Conservation (phyloP, 2,797 vertebrate genomes). For the Gallinago stenura region DNA sequence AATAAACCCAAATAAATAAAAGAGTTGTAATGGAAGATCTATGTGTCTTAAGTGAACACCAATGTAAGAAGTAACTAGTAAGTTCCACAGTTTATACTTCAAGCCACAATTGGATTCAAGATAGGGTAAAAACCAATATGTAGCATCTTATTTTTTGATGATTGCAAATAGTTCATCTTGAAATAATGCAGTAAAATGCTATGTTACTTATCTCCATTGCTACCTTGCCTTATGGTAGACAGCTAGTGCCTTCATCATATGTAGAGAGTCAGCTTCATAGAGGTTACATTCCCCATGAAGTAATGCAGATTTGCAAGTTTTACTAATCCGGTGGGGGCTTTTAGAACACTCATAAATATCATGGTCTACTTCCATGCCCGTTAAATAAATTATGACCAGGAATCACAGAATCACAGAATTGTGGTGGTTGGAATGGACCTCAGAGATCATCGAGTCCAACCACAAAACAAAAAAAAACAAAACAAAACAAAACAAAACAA, state of each 20-base stretch:
- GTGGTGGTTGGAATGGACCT: too few relatives aligned
- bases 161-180: not conserved
- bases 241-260: not conserved
- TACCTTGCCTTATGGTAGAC: not conserved
- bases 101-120: not conserved
- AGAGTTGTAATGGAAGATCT: not conserved
- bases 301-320: not conserved
- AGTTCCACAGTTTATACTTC: not conserved
- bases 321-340: not conserved
- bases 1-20: constrained; percentile 1
- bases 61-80: not conserved
- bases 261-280: not conserved
- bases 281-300: not conserved
- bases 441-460: too few relatives aligned
- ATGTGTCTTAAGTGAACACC: not conserved
- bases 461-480: too few relatives aligned
- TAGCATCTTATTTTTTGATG: not conserved
- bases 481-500: too few relatives aligned
- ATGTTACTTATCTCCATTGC: not conserved
- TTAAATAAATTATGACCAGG: not conserved
- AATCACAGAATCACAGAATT: not conserved
- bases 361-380: not conserved
- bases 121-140: not conserved
- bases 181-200: not conserved
- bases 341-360: not conserved